phyloP scores from a whole-genome alignment of 2,888 invertebrate genomes.

The Resseliella maxima region DNA sequence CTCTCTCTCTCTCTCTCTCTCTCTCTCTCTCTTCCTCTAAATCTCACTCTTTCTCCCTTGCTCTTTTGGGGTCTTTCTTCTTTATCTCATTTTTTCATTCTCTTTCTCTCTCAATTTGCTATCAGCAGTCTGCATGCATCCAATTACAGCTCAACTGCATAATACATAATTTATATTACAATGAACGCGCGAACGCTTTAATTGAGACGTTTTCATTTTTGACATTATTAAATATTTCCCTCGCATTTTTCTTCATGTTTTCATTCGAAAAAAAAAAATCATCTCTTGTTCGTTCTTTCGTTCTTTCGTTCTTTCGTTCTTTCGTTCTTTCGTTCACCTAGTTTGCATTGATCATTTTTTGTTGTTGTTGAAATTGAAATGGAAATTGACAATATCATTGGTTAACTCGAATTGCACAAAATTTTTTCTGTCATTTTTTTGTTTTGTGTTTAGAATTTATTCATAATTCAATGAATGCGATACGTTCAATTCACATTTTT shows the following conservation, averaged over 20 bases:
- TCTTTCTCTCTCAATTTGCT: too few relatives aligned
- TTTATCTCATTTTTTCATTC: not conserved
- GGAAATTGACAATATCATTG: slow-evolving; percentile 25
- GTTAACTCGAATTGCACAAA: not conserved
- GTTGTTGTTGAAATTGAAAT: not conserved
- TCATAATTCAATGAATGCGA: slow-evolving; percentile 35
- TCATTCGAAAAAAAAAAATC: too few relatives aligned
- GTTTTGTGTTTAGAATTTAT: not conserved
- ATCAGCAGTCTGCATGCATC: not conserved
- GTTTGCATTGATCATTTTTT: not conserved
- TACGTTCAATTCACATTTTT: not conserved
- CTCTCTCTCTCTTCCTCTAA: not conserved
- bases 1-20: too few relatives aligned
- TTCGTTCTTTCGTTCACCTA: not conserved
- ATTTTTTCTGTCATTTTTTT: not conserved
- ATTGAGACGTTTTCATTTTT: slow-evolving; percentile 53
- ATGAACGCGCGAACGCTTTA: not conserved
- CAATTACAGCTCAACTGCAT: slow-evolving; percentile 26
- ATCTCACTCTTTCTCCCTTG: not conserved
- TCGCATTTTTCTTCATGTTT: not conserved
- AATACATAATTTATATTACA: slow-evolving; percentile 42
- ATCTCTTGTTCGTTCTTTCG: too few relatives aligned
- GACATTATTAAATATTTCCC: slow-evolving; percentile 17
- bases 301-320: not conserved
- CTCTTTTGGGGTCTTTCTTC: not conserved